Conservation (phyloP, 1,140 invertebrate species). For the Macrotrachela quadricornifera region DNA sequence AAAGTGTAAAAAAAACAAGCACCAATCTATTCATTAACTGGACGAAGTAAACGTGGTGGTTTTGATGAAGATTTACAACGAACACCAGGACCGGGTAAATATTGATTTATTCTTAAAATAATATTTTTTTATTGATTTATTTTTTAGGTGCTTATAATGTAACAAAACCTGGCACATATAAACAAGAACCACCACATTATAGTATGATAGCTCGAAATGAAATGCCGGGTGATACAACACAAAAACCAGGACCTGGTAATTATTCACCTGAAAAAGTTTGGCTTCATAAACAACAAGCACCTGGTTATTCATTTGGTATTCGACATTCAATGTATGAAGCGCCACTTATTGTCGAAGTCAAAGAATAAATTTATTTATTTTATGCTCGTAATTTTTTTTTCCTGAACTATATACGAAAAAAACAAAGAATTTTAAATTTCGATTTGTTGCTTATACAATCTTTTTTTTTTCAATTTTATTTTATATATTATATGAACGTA, state of each 20-base stretch:
- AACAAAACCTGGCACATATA: slow-evolving; percentile 39
- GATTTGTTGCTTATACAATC: too few species aligned
- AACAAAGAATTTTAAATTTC: too few species aligned
- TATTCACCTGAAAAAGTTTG: slow-evolving; percentile 71
- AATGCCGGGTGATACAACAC: slow-evolving; percentile 45
- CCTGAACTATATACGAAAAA: too few species aligned
- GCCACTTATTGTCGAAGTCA: slow-evolving; percentile 20
- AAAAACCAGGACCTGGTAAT: slow-evolving; percentile 68
- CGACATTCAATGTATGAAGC: slow-evolving; percentile 52
- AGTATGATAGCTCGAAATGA: slow-evolving; percentile 56
- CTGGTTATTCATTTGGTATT: slow-evolving; percentile 58
- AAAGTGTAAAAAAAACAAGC: slow-evolving; percentile 43
- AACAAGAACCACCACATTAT: slow-evolving; percentile 50
- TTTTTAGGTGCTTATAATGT: slow-evolving; percentile 22
- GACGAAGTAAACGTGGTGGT: slow-evolving; percentile 43
- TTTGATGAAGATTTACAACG: slow-evolving; percentile 25
- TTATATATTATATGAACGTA: too few species aligned
- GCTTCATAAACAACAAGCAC: slow-evolving; percentile 16
- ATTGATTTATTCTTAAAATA: too few species aligned
- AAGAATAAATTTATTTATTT: slow-evolving; percentile 6
- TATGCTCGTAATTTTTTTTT: background rate
- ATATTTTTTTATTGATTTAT: too few species aligned
- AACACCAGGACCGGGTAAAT: slow-evolving; percentile 27
- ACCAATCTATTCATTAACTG: slow-evolving; percentile 54
- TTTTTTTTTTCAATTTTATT: too few species aligned